Evolutionary conservation across 2,797 vertebrate genomes (phyloP).

Genomic region (Squalus acanthias): DNA sequence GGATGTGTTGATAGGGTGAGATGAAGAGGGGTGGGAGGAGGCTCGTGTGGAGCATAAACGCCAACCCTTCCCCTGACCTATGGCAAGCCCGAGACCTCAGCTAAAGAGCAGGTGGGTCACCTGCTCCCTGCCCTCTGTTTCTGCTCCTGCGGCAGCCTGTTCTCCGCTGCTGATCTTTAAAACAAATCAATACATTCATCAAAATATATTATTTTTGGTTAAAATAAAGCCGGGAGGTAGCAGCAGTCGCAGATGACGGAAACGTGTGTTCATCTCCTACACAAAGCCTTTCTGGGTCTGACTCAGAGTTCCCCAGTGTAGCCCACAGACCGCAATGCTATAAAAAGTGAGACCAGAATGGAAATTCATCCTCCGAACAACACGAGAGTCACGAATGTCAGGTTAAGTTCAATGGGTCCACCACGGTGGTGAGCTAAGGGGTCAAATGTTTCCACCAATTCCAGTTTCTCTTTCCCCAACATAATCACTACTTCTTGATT

Average conservation of each 20-base stretch:
- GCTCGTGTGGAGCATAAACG: no score
- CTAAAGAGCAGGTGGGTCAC: not conserved
- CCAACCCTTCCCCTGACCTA: not conserved
- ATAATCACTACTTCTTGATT: not conserved
- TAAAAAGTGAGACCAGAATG: not conserved
- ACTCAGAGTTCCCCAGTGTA: not conserved
- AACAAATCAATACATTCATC: slow-evolving; percentile 7
- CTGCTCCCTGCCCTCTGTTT: not conserved
- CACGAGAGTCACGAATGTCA: not conserved
- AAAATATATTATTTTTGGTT: not conserved
- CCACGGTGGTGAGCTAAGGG: not conserved
- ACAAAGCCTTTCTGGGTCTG: slow-evolving; percentile 21
- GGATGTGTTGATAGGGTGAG: no score
- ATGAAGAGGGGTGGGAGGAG: no score
- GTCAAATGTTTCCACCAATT: not conserved
- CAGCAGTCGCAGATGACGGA: not conserved
- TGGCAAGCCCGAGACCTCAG: not conserved
- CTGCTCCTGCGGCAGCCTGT: not conserved
- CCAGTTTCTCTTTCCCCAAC: not conserved
- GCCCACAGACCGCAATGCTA: not conserved
- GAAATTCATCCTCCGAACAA: not conserved
- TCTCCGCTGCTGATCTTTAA: not conserved
- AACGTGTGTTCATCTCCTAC: not conserved
- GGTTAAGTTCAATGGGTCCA: not conserved
- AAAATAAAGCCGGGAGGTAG: not conserved